These are phyloP conservation scores for Phylloscopus trochilus DNA, from an alignment of 2,113 vertebrate genomes.

Conservation along the genomic window DNA sequence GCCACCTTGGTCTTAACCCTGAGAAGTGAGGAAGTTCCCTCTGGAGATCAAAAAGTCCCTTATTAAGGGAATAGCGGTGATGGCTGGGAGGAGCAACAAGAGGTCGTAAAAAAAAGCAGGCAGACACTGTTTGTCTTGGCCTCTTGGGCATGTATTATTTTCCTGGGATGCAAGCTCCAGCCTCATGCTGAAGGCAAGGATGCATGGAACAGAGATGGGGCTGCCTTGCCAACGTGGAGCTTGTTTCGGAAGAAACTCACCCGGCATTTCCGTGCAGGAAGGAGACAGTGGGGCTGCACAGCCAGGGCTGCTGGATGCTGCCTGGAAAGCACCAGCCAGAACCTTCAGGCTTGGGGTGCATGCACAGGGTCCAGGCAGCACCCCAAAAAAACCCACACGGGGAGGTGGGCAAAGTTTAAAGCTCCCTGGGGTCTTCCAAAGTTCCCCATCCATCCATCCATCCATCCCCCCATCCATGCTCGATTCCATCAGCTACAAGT, in stretches of 20 bases:
- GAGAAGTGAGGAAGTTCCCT: background rate
- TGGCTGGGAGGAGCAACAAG: background rate
- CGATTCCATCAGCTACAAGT: fast-evolving
- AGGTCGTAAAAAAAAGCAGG: background rate
- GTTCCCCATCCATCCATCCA: background rate
- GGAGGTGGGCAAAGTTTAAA: background rate
- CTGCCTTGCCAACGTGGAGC: background rate
- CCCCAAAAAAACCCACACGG: background rate
- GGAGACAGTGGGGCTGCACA: background rate
- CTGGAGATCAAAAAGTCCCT: background rate
- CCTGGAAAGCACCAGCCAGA: background rate
- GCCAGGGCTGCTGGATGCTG: background rate
- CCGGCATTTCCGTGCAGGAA: background rate
- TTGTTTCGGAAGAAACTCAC: slow-evolving; percentile 48
- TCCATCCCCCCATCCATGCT: background rate
- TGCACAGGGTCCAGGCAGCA: fast-evolving
- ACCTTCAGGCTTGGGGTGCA: fast-evolving
- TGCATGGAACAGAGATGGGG: background rate
- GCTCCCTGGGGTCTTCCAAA: background rate
- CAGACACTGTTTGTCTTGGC: slow-evolving; percentile 42
- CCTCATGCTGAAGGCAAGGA: background rate
- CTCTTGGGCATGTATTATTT: background rate
- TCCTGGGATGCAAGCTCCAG: background rate
- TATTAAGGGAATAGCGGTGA: background rate
- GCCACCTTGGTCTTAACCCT: background rate